phyloP scores from a whole-genome alignment of 2,888 invertebrate species.

The Platycnemis pennipes region DNA sequence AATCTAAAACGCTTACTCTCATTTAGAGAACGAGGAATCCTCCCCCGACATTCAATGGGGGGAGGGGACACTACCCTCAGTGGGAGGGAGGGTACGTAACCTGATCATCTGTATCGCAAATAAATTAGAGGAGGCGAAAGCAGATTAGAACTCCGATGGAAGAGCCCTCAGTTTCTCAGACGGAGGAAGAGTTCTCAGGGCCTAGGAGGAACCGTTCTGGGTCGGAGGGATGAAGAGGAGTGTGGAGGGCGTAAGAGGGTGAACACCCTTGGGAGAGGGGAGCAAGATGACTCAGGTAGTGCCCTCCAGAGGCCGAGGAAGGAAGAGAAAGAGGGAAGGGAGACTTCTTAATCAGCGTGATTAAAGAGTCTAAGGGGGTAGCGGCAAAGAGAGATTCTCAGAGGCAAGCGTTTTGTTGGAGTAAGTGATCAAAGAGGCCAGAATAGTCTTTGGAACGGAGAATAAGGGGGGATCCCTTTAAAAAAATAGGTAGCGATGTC shows the following conservation, averaged over 20 bases:
- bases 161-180: background rate
- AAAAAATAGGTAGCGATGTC: background rate
- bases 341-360: constrained; percentile 19
- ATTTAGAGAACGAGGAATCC: background rate
- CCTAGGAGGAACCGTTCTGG: background rate
- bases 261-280: background rate
- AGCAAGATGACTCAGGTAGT: background rate
- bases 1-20: background rate
- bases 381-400: background rate
- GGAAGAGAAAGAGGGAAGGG: background rate
- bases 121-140: constrained; percentile 19
- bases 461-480: background rate
- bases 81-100: background rate
- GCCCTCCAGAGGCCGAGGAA: background rate
- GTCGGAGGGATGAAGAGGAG: too few relatives aligned
- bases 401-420: background rate
- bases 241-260: background rate
- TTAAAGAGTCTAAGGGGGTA: background rate
- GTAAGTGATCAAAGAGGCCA: background rate
- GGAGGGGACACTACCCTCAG: background rate
- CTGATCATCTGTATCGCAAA: constrained; percentile 31
- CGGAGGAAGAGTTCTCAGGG: background rate
- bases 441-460: constrained; percentile 1
- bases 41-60: background rate
- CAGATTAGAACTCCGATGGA: background rate